Evolutionary conservation across 2,113 vertebrate genomes (phyloP).

Genomic region (Tachuris rubrigastra): DNA sequence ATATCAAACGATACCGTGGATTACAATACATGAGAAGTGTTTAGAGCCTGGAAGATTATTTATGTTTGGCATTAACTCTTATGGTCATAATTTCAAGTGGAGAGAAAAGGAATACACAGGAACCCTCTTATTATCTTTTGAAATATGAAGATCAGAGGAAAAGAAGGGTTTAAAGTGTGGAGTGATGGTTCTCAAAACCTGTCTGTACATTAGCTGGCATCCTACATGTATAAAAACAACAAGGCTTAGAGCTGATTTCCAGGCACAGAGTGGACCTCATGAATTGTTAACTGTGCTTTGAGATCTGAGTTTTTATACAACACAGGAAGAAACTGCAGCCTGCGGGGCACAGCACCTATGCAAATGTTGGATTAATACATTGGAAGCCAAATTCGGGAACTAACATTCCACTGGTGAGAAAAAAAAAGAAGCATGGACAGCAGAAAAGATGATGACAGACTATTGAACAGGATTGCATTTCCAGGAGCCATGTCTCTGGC

Average conservation of each 20-base stretch:
- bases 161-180: slow-evolving; percentile 49
- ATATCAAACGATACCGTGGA: slow-evolving; percentile 66
- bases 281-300: background rate
- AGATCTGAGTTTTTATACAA: background rate
- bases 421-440: slow-evolving; percentile 55
- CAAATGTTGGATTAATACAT: slow-evolving; percentile 36
- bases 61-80: slow-evolving; percentile 61
- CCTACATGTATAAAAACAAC: slow-evolving; percentile 37
- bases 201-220: slow-evolving; percentile 38
- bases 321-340: background rate
- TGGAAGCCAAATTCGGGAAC: background rate
- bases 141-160: slow-evolving; percentile 74
- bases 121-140: slow-evolving; percentile 70
- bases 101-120: slow-evolving; percentile 46
- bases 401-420: background rate
- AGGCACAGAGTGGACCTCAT: background rate
- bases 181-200: slow-evolving; percentile 36
- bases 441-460: background rate
- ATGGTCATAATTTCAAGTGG: slow-evolving; percentile 62
- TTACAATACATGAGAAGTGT: slow-evolving; percentile 63
- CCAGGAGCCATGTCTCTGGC: slow-evolving; percentile 60
- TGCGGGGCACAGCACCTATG: background rate
- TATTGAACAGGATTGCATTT: slow-evolving; percentile 56
- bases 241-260: slow-evolving; percentile 3
- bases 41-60: slow-evolving; percentile 67